Conservation (phyloP, 2,113 vertebrate genomes). For the Rutilus rutilus region DNA sequence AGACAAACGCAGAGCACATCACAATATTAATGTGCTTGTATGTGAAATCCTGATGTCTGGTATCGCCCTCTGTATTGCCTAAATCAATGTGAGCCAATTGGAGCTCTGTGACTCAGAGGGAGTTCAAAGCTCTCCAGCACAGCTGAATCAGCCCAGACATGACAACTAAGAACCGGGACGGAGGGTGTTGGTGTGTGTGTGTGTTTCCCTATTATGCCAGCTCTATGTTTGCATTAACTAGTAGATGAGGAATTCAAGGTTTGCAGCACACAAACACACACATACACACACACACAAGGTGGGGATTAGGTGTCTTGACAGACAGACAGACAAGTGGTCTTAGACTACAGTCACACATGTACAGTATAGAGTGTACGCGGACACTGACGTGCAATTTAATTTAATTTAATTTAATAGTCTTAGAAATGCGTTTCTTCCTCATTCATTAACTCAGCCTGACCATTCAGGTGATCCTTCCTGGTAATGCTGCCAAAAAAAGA, state of each 20-base stretch:
- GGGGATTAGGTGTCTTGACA: too few species aligned
- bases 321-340: not conserved
- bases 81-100: constrained; percentile 9
- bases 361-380: constrained; percentile 24
- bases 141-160: constrained; percentile 44
- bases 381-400: not conserved
- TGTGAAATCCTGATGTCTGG: constrained; percentile 36
- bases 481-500: constrained; percentile 43
- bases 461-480: constrained; percentile 9
- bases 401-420: too few species aligned
- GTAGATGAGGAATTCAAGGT: constrained; percentile 59
- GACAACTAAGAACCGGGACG: constrained; percentile 16
- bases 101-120: constrained; percentile 12
- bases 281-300: too few species aligned
- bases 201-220: constrained; percentile 38
- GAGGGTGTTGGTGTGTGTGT: constrained; percentile 16
- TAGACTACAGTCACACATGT: constrained; percentile 35
- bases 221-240: constrained; percentile 57
- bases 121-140: constrained; percentile 19
- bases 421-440: not conserved
- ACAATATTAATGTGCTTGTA: not conserved
- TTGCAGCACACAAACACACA: constrained; percentile 23
- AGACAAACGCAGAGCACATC: constrained; percentile 20
- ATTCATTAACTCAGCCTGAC: constrained; percentile 47
- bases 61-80: constrained; percentile 46